phyloP scores from a whole-genome alignment of 1,140 invertebrate species.

The Lamellibrachia luymesi region DNA sequence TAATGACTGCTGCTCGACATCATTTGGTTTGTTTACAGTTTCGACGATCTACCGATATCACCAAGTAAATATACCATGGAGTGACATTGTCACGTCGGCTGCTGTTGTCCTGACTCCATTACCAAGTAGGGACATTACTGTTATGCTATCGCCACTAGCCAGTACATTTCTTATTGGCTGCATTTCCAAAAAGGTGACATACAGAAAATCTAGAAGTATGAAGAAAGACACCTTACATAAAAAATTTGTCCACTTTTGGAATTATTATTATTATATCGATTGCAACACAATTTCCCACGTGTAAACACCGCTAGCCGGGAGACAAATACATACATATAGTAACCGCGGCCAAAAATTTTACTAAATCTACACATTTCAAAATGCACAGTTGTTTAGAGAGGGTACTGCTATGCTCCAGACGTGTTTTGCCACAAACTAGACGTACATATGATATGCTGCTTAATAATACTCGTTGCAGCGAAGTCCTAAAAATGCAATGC shows the following conservation, averaged over 20 bases:
- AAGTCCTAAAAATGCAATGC: too few species aligned
- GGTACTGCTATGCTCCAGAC: too few species aligned
- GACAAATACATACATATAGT: too few species aligned
- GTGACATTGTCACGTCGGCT: not conserved
- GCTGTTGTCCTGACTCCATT: not conserved
- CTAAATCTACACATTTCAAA: too few species aligned
- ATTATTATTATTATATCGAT: not conserved
- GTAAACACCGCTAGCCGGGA: not conserved
- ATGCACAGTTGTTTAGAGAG: too few species aligned
- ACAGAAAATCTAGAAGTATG: not conserved
- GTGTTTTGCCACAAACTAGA: too few species aligned
- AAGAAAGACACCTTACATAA: not conserved
- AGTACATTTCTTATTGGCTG: too few species aligned
- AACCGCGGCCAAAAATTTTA: too few species aligned
- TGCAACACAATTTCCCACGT: too few species aligned
- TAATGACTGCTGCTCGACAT: not conserved
- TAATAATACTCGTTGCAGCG: too few species aligned
- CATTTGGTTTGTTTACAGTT: constrained; percentile 27
- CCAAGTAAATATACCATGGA: not conserved
- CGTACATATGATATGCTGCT: too few species aligned
- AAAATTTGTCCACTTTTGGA: not conserved
- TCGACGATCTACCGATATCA: not conserved
- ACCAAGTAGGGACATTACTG: not conserved
- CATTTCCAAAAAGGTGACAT: not conserved
- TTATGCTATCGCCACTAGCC: too few species aligned